phyloP scores from a whole-genome alignment of 2,797 vertebrate species.

The Harpagifer antarcticus region DNA sequence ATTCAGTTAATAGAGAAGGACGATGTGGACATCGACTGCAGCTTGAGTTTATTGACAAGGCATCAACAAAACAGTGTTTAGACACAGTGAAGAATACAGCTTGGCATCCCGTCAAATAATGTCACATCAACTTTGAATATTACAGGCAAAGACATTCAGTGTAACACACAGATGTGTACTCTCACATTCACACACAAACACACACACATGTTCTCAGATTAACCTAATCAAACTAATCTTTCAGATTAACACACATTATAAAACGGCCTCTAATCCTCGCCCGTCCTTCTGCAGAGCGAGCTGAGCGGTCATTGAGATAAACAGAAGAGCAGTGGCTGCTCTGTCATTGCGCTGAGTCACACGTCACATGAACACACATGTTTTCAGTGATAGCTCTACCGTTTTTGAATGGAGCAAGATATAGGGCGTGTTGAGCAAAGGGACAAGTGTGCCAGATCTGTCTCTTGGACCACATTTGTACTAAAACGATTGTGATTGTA shows the following conservation, averaged over 20 bases:
- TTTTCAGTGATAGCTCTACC: slow-evolving; percentile 11
- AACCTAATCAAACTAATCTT: slow-evolving; percentile 69
- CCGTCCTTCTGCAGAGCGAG: slow-evolving; percentile 49
- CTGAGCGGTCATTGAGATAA: slow-evolving; percentile 50
- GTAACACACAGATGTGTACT: slow-evolving; percentile 18
- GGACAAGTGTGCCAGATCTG: not conserved
- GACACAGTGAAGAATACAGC: slow-evolving; percentile 23
- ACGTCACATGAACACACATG: not conserved
- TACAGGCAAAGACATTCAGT: slow-evolving; percentile 14
- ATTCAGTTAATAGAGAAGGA: slow-evolving; percentile 12
- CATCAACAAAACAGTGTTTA: slow-evolving; percentile 31
- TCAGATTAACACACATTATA: slow-evolving; percentile 72
- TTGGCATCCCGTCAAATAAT: slow-evolving; percentile 20
- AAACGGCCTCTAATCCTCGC: slow-evolving; percentile 61
- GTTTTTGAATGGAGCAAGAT: not conserved
- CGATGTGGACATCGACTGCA: slow-evolving; percentile 15
- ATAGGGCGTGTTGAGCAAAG: not conserved
- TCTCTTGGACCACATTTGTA: not conserved
- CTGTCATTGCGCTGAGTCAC: slow-evolving; percentile 19
- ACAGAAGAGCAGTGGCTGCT: slow-evolving; percentile 20
- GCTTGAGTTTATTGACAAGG: slow-evolving; percentile 33
- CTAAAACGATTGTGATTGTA: not conserved
- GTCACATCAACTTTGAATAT: slow-evolving; percentile 10
- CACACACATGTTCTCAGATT: slow-evolving; percentile 52
- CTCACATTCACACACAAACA: slow-evolving; percentile 8